Conservation (phyloP, 1,140 invertebrate species). For the Drosophila pseudoobscura region DNA sequence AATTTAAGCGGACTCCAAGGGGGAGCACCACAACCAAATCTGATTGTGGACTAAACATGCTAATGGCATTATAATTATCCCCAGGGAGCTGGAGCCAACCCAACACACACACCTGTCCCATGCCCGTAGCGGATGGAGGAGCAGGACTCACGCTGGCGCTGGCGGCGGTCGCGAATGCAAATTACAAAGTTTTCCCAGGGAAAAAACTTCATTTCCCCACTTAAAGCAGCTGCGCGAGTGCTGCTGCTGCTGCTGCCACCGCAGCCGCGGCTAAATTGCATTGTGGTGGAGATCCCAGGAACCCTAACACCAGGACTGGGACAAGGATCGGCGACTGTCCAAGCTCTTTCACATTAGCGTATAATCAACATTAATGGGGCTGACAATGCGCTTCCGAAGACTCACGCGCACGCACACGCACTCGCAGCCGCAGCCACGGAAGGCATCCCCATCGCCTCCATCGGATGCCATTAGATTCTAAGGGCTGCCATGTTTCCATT, state of each 20-base stretch:
- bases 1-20: conserved; percentile 52
- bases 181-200: conserved; percentile 62
- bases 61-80: conserved; percentile 82
- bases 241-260: conserved; percentile 5
- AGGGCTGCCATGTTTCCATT: conserved; percentile 30
- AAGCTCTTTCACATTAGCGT: conserved; percentile 64
- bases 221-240: conserved; percentile 53
- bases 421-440: background rate
- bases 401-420: conserved; percentile 30
- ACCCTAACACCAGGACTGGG: background rate
- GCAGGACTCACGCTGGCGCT: too few relatives aligned
- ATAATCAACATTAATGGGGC: conserved; percentile 80
- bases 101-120: conserved; percentile 7
- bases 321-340: conserved; percentile 20
- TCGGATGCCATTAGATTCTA: conserved; percentile 19
- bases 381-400: conserved; percentile 65
- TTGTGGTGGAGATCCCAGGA: conserved; percentile 41
- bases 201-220: conserved; percentile 28
- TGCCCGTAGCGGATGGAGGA: background rate
- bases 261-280: conserved; percentile 57
- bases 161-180: conserved; percentile 59
- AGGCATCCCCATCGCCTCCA: too few relatives aligned
- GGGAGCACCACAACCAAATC: conserved; percentile 50
- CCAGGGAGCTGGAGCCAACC: conserved; percentile 31
- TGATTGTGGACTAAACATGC: conserved; percentile 78